Percentiles rank a stretch among this genome's conserved stretches.
phyloP scores from a whole-genome alignment of 2,888 invertebrate genomes.

The Pandemis cinnamomeana region DNA sequence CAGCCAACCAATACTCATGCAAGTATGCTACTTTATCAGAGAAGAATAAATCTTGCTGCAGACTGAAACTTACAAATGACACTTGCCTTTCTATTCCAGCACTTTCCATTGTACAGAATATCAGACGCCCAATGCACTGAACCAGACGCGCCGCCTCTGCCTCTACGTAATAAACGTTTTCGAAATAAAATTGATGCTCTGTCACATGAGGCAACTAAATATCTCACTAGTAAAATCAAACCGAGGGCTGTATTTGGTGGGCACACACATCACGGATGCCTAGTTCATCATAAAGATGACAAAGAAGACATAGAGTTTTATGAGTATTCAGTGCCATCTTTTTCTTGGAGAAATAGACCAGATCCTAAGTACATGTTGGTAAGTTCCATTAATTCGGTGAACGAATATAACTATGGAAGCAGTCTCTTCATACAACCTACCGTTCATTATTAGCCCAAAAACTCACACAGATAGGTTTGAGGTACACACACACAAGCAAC shows the following conservation, averaged over 20 bases:
- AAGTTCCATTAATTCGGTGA: constrained; percentile 65
- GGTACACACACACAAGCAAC: no score
- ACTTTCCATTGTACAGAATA: constrained; percentile 95
- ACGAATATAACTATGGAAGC: no score
- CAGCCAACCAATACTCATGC: constrained; percentile 91
- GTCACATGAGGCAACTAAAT: constrained; percentile 91
- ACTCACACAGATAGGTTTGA: no score
- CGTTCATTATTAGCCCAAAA: no score
- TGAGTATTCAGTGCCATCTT: constrained; percentile 95
- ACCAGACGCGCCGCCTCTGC: constrained; percentile 90
- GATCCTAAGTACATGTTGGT: constrained; percentile 96
- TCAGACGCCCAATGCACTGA: constrained; percentile 93
- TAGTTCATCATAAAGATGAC: constrained; percentile 74
- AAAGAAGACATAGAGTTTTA: constrained; percentile 74
- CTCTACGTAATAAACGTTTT: constrained; percentile 88
- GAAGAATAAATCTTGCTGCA: neutral
- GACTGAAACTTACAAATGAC: neutral
- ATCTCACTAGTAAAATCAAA: constrained; percentile 84
- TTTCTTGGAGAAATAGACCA: constrained; percentile 97
- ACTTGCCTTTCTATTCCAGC: constrained; percentile 85
- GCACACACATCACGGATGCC: constrained; percentile 97
- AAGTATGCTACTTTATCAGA: constrained; percentile 79
- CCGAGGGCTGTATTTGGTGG: constrained; percentile 94
- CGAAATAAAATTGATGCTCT: constrained; percentile 94
- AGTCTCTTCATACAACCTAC: no score